Evolutionary conservation across 2,888 invertebrate genomes (phyloP).

Genomic region (Himalopsyche kuldschensis): DNA sequence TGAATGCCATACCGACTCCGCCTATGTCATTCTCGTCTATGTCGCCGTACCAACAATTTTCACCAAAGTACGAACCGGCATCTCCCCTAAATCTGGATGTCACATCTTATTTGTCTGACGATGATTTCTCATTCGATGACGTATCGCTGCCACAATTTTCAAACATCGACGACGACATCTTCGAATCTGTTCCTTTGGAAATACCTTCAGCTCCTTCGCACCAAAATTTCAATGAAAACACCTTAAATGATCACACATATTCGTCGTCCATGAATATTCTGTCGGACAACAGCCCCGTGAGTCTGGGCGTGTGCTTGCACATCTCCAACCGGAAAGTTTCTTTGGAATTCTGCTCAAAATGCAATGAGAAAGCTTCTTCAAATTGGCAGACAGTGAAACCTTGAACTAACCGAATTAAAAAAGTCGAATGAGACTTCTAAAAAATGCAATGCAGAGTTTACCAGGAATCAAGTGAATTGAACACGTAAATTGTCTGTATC

Average conservation of each 20-base stretch:
- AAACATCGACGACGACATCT: constrained; percentile 1
- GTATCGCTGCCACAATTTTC: neutral
- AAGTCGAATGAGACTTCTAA: neutral
- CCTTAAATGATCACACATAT: constrained; percentile 19
- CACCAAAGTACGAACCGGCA: neutral
- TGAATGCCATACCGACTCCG: neutral
- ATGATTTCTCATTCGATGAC: constrained; percentile 11
- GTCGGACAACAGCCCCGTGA: constrained; percentile 41
- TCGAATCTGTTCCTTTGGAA: neutral
- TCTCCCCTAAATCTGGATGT: constrained; percentile 24
- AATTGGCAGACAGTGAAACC: constrained; percentile 15
- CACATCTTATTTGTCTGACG: constrained; percentile 11
- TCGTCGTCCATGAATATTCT: neutral
- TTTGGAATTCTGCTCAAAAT: constrained; percentile 60
- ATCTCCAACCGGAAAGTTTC: constrained; percentile 60
- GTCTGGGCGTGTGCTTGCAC: constrained; percentile 61
- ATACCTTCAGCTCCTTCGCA: neutral
- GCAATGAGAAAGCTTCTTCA: constrained; percentile 53
- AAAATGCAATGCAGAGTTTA: neutral
- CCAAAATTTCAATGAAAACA: neutral
- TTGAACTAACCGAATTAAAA: neutral
- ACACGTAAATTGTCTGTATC: constrained; percentile 33
- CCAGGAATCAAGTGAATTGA: constrained; percentile 2
- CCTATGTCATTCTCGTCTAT: constrained; percentile 7
- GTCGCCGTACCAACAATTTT: neutral